These are phyloP conservation scores for Poeciliopsis gracilis DNA, from an alignment of 2,797 vertebrate genomes.

Conservation along the genomic window DNA sequence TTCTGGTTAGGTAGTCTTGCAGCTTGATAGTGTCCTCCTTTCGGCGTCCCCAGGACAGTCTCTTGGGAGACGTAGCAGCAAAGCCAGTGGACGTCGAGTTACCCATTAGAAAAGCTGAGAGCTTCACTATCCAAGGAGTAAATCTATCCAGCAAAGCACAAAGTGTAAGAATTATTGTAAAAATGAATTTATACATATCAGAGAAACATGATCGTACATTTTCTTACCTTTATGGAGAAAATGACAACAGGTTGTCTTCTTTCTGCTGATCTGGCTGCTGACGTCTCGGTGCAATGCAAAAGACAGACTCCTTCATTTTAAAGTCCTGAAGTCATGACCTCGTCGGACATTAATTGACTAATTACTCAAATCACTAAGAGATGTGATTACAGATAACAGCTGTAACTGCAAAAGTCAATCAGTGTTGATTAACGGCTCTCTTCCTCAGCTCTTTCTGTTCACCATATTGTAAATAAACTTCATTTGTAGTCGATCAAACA, in stretches of 20 bases:
- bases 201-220: not conserved
- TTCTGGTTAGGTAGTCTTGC: conserved; percentile 41
- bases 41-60: conserved; percentile 26
- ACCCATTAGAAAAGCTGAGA: conserved; percentile 52
- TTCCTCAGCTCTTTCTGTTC: not conserved
- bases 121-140: not conserved
- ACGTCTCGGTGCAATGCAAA: conserved; percentile 16
- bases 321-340: conserved; percentile 15
- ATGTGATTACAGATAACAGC: conserved; percentile 18
- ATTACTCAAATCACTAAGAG: conserved; percentile 25
- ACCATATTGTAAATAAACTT: conserved; percentile 21
- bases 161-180: not conserved
- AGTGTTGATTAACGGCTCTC: conserved; percentile 29
- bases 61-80: conserved; percentile 28
- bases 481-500: conserved; percentile 5
- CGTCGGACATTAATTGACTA: conserved; percentile 20
- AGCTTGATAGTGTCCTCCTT: conserved; percentile 56
- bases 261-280: conserved; percentile 9
- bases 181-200: conserved; percentile 6
- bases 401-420: conserved; percentile 24
- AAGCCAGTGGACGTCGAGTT: conserved; percentile 47
- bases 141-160: conserved; percentile 30
- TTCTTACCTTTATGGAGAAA: conserved; percentile 22
- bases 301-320: conserved; percentile 28
- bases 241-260: not conserved